Conservation (phyloP, 2,113 vertebrate genomes). For the Leiothrix lutea region DNA sequence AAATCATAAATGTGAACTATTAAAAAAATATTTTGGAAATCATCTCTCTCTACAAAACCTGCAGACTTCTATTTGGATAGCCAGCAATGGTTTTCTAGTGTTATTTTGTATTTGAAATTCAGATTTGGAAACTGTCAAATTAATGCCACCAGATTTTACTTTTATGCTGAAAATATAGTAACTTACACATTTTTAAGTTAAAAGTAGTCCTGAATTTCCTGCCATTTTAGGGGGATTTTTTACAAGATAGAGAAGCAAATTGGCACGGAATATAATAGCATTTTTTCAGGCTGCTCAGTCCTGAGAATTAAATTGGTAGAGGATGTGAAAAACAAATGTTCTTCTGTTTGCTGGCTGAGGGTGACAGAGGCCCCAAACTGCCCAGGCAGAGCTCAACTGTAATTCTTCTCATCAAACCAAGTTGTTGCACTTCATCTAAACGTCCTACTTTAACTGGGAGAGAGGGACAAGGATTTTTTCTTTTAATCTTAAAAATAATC, state of each 20-base stretch:
- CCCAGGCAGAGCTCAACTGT: neutral
- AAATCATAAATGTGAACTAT: neutral
- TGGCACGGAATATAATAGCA: neutral
- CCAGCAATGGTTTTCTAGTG: neutral
- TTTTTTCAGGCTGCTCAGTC: neutral
- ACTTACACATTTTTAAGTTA: neutral
- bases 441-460: neutral
- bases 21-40: neutral
- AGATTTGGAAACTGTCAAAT: neutral
- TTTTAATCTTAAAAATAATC: neutral
- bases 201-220: neutral
- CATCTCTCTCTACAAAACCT: neutral
- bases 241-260: neutral
- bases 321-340: neutral
- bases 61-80: neutral
- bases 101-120: neutral
- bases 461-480: neutral
- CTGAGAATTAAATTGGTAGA: neutral
- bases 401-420: neutral
- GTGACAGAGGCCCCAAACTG: rapidly evolving
- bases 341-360: neutral
- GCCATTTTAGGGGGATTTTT: neutral
- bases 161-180: neutral
- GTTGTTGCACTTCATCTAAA: neutral
- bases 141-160: neutral